Evolutionary conservation across 2,888 invertebrate species (phyloP).

Genomic region (Labia minor): DNA sequence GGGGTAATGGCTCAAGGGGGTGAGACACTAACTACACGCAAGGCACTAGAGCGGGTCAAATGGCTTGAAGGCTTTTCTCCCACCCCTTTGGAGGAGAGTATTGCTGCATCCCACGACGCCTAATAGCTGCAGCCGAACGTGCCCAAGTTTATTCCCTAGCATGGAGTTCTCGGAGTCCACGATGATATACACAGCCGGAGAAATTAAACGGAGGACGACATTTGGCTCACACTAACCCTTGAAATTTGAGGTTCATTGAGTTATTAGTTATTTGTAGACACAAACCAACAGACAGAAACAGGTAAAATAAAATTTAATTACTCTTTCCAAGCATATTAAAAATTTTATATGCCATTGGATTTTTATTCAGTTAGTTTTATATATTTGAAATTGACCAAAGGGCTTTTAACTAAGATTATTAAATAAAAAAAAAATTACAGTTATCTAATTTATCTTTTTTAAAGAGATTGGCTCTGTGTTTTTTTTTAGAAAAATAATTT

Average conservation of each 20-base stretch:
- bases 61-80: neutral
- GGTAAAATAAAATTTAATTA: too few species aligned
- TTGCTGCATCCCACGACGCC: neutral
- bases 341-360: too few species aligned
- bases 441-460: too few species aligned
- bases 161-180: neutral
- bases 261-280: neutral
- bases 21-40: neutral
- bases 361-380: too few species aligned
- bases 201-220: conserved; percentile 19
- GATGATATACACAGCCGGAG: conserved; percentile 18
- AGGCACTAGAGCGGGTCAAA: conserved; percentile 21
- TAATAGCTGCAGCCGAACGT: neutral
- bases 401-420: too few species aligned
- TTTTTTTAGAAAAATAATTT: too few species aligned
- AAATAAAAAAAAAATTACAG: too few species aligned
- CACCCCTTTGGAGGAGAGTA: neutral
- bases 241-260: neutral
- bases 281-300: too few species aligned
- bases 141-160: conserved; percentile 8
- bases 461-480: too few species aligned
- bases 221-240: neutral
- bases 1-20: conserved; percentile 2
- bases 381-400: too few species aligned
- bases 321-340: too few species aligned